Evolutionary conservation across 1,140 invertebrate genomes (phyloP), one percentile per base, ranked within the genome.

Genomic region (Triops longicaudatus): DNA sequence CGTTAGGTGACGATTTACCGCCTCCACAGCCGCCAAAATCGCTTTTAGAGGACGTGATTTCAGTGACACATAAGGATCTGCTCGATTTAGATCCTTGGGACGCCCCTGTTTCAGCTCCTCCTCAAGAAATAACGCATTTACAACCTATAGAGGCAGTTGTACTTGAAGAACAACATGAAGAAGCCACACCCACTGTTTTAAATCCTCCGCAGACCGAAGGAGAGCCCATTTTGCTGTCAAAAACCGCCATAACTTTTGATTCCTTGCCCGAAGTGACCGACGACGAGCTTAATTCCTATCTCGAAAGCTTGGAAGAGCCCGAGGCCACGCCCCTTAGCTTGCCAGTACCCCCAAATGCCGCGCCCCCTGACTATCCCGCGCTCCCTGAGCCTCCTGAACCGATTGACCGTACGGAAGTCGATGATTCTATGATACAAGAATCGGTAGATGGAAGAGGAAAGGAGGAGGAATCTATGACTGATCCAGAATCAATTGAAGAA

Each of bases 381-480:
- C 50, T 17, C 17, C 17, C 50, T 63, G 10, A 9, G 50, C 50
- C 2, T 6, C 17, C 14, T 63, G 50, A 63, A 17, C 50, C 50
- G 14, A 6, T 22, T 22, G 50, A 12, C 3, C 11, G 11, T 63
- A n/a, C 50, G 17, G 17, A 63, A 63, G 17, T 22, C 7, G 73
- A 77, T 9, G 28, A 74, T 26, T 31, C 22, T 17, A 10, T 14
- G 26, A 28, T n/a, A 27, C 11, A 41, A 50, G 22, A 63, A 63
- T 14, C 12, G 41, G 12, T 10, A 28, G 74, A 79, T 7, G 3
- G 26, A 71, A 27, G 12, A 4, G 73, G n/a, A 75, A 78, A 79
- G n/a, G 14, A 26, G 7, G 26, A 71, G 28, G 71, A 76, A 63
- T 31, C 22, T 26, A 43, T 73, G 14, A 22, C 26, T 76, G 12